A percentile compares a stretch with the other conserved stretches of the same genome.
Evolutionary conservation across 2,888 invertebrate genomes (phyloP).

Genomic region (Achlya flavicornis): DNA sequence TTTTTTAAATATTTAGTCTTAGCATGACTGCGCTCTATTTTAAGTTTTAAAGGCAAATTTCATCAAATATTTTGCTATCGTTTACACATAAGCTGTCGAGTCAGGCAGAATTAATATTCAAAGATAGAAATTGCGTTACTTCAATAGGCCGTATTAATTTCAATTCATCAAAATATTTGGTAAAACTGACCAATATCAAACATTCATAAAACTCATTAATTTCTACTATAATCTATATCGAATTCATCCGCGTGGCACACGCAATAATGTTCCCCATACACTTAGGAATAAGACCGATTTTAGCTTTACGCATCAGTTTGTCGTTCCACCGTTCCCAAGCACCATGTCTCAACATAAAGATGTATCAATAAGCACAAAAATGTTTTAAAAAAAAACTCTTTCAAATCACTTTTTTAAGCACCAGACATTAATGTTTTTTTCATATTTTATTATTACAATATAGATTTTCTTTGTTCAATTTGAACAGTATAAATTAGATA

Average conservation of each 20-base stretch:
- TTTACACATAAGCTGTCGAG: too few species aligned
- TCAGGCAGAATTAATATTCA: too few species aligned
- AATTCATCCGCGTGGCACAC: neutral
- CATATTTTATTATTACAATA: too few species aligned
- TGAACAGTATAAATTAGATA: too few species aligned
- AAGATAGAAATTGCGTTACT: too few species aligned
- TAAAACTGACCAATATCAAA: slow-evolving; percentile 7
- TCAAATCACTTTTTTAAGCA: too few species aligned
- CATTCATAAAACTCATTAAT: neutral
- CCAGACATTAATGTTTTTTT: too few species aligned
- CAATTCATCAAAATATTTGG: slow-evolving; percentile 2
- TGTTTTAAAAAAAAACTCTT: neutral
- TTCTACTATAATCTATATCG: neutral
- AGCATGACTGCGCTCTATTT: neutral
- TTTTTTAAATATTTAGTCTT: slow-evolving; percentile 1
- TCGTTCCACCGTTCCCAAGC: slow-evolving; percentile 45
- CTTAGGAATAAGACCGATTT: slow-evolving; percentile 32
- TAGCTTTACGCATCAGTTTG: slow-evolving; percentile 45
- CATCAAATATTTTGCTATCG: neutral
- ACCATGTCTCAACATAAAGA: slow-evolving; percentile 42
- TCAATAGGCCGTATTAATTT: too few species aligned
- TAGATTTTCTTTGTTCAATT: too few species aligned
- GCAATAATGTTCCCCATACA: slow-evolving; percentile 1
- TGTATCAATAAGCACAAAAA: neutral
- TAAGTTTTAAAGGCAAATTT: neutral